Percentiles rank a stretch among this genome's conserved stretches.
These are phyloP conservation scores for Colinus virginianus DNA, from an alignment of 2,113 vertebrate genomes.

Conservation along the genomic window DNA sequence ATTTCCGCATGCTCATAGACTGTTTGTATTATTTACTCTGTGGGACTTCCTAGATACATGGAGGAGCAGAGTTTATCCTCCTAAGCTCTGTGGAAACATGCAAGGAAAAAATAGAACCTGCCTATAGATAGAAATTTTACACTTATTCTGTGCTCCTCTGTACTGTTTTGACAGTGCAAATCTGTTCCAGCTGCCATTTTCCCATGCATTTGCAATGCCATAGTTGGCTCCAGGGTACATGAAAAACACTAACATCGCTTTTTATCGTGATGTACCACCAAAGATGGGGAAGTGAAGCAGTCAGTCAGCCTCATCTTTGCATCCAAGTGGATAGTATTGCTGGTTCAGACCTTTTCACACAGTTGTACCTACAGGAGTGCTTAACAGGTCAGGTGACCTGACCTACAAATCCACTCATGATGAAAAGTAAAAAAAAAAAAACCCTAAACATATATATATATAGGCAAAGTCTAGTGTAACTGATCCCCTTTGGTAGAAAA, in stretches of 20 bases:
- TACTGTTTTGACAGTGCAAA: background rate
- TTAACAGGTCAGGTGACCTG: background rate
- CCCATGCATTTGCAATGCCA: background rate
- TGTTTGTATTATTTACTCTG: constrained; percentile 32
- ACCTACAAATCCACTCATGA: background rate
- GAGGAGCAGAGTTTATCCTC: background rate
- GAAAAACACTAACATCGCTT: background rate
- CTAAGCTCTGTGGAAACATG: constrained; percentile 4
- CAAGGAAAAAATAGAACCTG: constrained; percentile 10
- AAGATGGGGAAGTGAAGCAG: background rate
- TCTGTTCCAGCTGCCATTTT: background rate
- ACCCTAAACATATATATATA: background rate
- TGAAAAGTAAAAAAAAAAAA: background rate
- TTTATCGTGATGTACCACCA: background rate
- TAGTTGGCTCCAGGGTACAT: background rate
- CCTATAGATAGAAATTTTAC: background rate
- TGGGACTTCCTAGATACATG: background rate
- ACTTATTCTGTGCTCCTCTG: background rate
- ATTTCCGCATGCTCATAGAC: background rate
- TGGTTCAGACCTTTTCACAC: background rate
- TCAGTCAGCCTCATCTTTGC: background rate
- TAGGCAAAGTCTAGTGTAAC: background rate
- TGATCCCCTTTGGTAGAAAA: background rate
- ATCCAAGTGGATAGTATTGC: background rate
- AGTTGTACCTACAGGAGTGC: background rate